These are phyloP conservation scores for Trichogramma pretiosum DNA, from an alignment of 1,140 invertebrate genomes.

Conservation along the genomic window DNA sequence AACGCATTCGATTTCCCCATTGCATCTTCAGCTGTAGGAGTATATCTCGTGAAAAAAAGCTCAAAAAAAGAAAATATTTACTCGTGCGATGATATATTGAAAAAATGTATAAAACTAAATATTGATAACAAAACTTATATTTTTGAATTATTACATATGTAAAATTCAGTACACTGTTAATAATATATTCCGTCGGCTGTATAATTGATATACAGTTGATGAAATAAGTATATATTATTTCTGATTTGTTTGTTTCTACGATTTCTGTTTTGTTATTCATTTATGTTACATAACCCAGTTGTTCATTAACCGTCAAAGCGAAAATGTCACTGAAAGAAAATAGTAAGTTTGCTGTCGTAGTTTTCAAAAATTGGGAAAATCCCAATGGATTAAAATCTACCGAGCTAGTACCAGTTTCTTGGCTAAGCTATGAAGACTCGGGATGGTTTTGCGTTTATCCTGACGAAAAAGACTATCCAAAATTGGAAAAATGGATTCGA, in stretches of 20 bases:
- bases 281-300: not conserved
- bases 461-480: not conserved
- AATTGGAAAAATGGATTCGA: not conserved
- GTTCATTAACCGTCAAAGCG: not conserved
- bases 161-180: not conserved
- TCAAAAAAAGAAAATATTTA: constrained; percentile 6
- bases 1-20: constrained; percentile 14
- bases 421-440: not conserved
- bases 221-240: not conserved
- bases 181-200: not conserved
- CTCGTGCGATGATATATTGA: constrained; percentile 4
- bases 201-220: not conserved
- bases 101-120: constrained; percentile 17
- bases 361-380: not conserved
- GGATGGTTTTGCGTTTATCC: not conserved
- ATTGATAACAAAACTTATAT: not conserved
- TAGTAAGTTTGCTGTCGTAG: not conserved
- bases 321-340: not conserved
- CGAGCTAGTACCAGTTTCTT: not conserved
- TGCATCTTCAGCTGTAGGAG: constrained; percentile 8
- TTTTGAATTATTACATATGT: not conserved
- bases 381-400: not conserved
- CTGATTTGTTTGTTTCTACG: not conserved
- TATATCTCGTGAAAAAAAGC: not conserved
- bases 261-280: not conserved